Conservation (phyloP, 2,797 vertebrate genomes). For the Galaxias olidus region DNA sequence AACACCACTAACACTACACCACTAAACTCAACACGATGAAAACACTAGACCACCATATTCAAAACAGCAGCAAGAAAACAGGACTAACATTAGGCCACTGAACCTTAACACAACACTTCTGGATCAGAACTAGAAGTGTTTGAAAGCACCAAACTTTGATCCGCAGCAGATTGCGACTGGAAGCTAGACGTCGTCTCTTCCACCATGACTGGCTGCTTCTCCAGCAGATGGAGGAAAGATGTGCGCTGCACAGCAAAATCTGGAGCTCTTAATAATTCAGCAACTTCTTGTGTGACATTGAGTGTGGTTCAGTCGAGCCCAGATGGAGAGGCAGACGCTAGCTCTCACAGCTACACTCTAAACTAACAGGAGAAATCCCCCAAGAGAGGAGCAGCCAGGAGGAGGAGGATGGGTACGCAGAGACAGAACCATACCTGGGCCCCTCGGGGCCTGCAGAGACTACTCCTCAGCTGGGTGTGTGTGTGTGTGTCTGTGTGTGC, state of each 20-base stretch:
- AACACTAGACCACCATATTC: slow-evolving; percentile 6
- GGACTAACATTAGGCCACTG: slow-evolving; percentile 32
- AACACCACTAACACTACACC: slow-evolving; percentile 9
- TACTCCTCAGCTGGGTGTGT: slow-evolving; percentile 63
- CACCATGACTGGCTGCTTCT: slow-evolving; percentile 69
- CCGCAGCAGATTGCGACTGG: slow-evolving; percentile 74
- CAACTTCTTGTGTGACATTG: slow-evolving; percentile 80
- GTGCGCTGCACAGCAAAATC: slow-evolving; percentile 91
- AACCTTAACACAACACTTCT: too few relatives aligned
- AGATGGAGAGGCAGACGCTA: slow-evolving; percentile 81
- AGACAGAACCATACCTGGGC: slow-evolving; percentile 74
- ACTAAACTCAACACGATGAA: slow-evolving; percentile 13
- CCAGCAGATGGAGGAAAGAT: slow-evolving; percentile 97
- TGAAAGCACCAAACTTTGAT: slow-evolving; percentile 72
- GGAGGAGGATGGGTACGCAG: slow-evolving; percentile 74
- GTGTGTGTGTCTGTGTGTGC: slow-evolving; percentile 29
- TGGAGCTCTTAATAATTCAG: slow-evolving; percentile 99
- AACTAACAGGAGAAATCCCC: slow-evolving; percentile 81
- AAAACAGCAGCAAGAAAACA: not conserved
- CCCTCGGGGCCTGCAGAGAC: slow-evolving; percentile 71
- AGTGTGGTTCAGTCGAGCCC: slow-evolving; percentile 79
- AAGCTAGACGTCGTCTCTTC: slow-evolving; percentile 72
- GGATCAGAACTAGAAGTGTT: slow-evolving; percentile 63
- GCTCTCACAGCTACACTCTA: slow-evolving; percentile 72
- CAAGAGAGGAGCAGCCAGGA: slow-evolving; percentile 60